Conservation (phyloP, 2,888 invertebrate species). For the Lobophora halterata region DNA sequence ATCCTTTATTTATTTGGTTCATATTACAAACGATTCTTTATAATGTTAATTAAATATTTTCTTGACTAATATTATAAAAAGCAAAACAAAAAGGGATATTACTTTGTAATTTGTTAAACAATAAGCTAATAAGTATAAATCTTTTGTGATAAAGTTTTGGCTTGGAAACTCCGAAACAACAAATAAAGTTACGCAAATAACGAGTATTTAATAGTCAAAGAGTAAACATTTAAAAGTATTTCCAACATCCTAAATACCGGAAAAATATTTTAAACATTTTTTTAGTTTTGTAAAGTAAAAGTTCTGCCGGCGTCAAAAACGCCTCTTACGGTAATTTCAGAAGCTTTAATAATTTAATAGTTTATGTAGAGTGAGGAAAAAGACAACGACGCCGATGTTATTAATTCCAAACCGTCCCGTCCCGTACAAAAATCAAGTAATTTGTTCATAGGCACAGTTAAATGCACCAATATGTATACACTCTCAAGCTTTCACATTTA, state of each 20-base stretch:
- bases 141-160: neutral
- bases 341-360: too few relatives aligned
- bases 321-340: conserved; percentile 8
- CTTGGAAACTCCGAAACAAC: neutral
- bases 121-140: neutral
- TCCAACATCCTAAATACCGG: neutral
- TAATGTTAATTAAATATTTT: too few relatives aligned
- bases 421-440: too few relatives aligned
- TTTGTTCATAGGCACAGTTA: neutral
- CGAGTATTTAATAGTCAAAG: conserved; percentile 2
- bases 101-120: too few relatives aligned
- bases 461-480: neutral
- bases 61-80: too few relatives aligned
- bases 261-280: neutral
- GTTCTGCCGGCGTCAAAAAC: conserved; percentile 3
- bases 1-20: too few relatives aligned
- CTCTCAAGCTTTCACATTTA: too few relatives aligned
- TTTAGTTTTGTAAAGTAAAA: neutral
- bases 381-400: too few relatives aligned
- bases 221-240: neutral
- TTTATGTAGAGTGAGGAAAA: too few relatives aligned
- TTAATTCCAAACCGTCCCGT: too few relatives aligned
- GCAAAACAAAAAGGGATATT: too few relatives aligned
- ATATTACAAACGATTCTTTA: too few relatives aligned
- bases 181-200: neutral